Conservation (phyloP, 1,140 invertebrate genomes). For the Agrilus planipennis region DNA sequence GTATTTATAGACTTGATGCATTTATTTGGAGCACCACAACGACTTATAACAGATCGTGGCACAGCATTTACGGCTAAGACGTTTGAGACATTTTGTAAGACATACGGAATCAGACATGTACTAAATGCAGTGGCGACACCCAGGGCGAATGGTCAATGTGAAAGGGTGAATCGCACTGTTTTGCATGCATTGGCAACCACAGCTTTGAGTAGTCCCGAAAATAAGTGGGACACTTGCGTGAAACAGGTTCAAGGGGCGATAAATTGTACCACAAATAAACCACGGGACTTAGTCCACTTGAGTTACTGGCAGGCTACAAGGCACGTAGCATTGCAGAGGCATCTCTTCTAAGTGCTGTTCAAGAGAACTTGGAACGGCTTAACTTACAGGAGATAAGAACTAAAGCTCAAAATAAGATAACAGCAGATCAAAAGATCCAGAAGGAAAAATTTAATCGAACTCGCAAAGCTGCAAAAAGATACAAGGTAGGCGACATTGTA, state of each 20-base stretch:
- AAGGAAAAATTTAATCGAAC: no score
- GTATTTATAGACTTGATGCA: neutral
- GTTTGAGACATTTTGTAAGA: slow-evolving; percentile 13
- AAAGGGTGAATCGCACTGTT: slow-evolving; percentile 13
- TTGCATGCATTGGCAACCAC: slow-evolving; percentile 7
- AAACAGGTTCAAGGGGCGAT: slow-evolving; percentile 1
- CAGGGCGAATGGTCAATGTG: slow-evolving; percentile 15
- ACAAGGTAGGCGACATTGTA: slow-evolving; percentile 12
- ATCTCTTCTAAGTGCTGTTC: slow-evolving; percentile 11
- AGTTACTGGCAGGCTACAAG: slow-evolving; percentile 22
- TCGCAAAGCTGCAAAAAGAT: slow-evolving; percentile 4
- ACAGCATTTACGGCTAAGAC: slow-evolving; percentile 12
- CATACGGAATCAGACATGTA: slow-evolving; percentile 14
- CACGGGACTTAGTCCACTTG: slow-evolving; percentile 11
- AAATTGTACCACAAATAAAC: no score
- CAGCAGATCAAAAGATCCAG: no score
- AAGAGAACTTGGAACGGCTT: slow-evolving; percentile 12
- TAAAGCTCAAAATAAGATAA: no score
- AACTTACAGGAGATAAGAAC: no score
- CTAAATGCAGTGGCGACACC: slow-evolving; percentile 16
- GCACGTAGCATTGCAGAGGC: slow-evolving; percentile 14
- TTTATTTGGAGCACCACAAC: slow-evolving; percentile 25
- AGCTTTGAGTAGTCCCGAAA: neutral
- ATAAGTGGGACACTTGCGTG: neutral
- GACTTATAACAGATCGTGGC: slow-evolving; percentile 15